Conservation (phyloP, 2,888 invertebrate species). For the Tyria jacobaeae region DNA sequence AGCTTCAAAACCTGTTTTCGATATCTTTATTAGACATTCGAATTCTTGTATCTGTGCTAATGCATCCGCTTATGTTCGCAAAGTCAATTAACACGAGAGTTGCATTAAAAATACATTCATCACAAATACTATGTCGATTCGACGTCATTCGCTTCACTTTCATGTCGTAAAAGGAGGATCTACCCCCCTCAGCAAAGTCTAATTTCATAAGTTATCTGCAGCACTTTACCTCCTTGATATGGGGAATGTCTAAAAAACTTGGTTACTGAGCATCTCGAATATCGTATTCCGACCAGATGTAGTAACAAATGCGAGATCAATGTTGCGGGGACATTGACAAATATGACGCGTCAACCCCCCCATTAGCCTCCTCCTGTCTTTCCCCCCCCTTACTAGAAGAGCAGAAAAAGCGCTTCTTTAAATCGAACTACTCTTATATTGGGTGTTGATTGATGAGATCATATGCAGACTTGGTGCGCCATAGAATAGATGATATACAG, state of each 20-base stretch:
- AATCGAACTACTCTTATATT: slow-evolving; percentile 55
- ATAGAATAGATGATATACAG: slow-evolving; percentile 7
- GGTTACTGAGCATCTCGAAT: slow-evolving; percentile 11
- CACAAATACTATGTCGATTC: too few relatives aligned
- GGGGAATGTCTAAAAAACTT: neutral
- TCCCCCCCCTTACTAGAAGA: slow-evolving; percentile 24
- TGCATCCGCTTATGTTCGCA: too few relatives aligned
- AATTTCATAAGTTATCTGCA: neutral
- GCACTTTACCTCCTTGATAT: neutral
- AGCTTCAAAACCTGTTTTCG: neutral
- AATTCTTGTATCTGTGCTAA: too few relatives aligned
- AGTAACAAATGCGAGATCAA: slow-evolving; percentile 56
- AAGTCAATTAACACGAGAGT: too few relatives aligned
- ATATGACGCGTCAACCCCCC: slow-evolving; percentile 57
- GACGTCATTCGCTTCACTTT: too few relatives aligned
- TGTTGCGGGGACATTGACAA: slow-evolving; percentile 63
- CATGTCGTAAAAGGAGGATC: too few relatives aligned
- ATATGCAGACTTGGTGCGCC: slow-evolving; percentile 11
- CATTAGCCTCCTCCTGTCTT: slow-evolving; percentile 31
- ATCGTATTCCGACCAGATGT: slow-evolving; percentile 49
- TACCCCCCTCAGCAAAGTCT: neutral
- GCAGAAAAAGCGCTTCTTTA: slow-evolving; percentile 52
- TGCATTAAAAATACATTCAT: too few relatives aligned
- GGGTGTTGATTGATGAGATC: slow-evolving; percentile 62
- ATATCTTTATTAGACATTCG: too few relatives aligned